Base-by-base conservation (phyloP, 2,113 vertebrate species). In the Aegithalos caudatus region DNA sequence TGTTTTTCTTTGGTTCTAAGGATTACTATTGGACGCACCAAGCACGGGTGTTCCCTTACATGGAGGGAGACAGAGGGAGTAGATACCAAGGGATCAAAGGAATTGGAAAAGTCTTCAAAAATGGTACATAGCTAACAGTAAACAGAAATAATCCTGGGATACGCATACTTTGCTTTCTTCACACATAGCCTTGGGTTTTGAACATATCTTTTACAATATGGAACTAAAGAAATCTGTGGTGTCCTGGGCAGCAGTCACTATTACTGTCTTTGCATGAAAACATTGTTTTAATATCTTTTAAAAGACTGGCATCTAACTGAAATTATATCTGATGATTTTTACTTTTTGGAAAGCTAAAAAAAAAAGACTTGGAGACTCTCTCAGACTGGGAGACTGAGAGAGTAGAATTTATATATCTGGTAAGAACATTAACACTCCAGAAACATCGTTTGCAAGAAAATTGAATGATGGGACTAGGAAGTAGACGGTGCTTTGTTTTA, bases 11-110 rank as follows among this genome's bases (percentile, higher is more conserved):
- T 90, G 99, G 99, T 88, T 99, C 99, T 87, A 99, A 99, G 97
- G 99, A 99, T 98, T 99, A 99, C 97, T 99, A 99, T 96, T 99
- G 99, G 99, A 99, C 99, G 0, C 99, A 99, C 96, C 99, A 99
- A 98, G 99, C 99, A 10, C 98, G 99, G 48, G 99, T 99, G 61
- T 99, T 99, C 96, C 99, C 99, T 12, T 99, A 99, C 94, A 99
- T 99, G 99, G 99, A 99, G 97, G 99, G 99, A 65, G 99, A 99
- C 97, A 92, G 99, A 57, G 99, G 99, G 77, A 99, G 98, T 97
- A 99, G 98, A 97, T 97, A 99, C 96, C 99, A 99, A 83, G 98
- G 98, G 87, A 99, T 98, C 92, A 98, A 97, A 94, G 98, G 98
- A 66, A 99, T 99, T 71, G 99, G 99, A 74, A 99, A 99, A 97